phyloP scores from a whole-genome alignment of 2,888 invertebrate genomes.

The Beris chalybata region DNA sequence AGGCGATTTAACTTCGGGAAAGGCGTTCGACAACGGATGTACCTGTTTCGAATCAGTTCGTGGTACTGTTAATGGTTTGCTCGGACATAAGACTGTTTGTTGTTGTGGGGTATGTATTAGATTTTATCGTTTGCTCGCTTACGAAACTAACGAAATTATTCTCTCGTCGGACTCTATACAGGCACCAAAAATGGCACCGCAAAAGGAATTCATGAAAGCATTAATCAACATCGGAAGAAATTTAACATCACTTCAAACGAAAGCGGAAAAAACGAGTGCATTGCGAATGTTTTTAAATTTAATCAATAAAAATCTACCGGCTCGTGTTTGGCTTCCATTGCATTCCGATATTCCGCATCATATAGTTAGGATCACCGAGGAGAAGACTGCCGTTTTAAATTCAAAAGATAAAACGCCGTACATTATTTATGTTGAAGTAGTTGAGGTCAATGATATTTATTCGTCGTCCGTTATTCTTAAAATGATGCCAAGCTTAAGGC shows the following conservation, averaged over 20 bases:
- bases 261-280: constrained; percentile 90
- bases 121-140: not conserved
- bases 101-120: constrained; percentile 66
- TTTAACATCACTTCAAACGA: constrained; percentile 77
- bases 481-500: constrained; percentile 81
- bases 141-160: not conserved
- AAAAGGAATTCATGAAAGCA: constrained; percentile 85
- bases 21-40: constrained; percentile 97
- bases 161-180: constrained; percentile 46
- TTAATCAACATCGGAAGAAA: constrained; percentile 84
- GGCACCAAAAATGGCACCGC: constrained; percentile 81
- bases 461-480: constrained; percentile 88
- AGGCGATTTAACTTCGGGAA: constrained; percentile 90
- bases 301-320: constrained; percentile 95
- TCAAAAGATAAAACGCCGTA: constrained; percentile 92
- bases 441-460: constrained; percentile 81
- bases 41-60: constrained; percentile 84
- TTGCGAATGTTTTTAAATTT: constrained; percentile 90
- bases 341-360: constrained; percentile 84
- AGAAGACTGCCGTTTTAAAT: constrained; percentile 96
- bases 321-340: constrained; percentile 96
- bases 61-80: constrained; percentile 75
- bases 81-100: constrained; percentile 76
- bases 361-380: constrained; percentile 94
- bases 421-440: constrained; percentile 95